phyloP scores from a whole-genome alignment of 2,797 vertebrate genomes.

The Craterocephalus amniculus region DNA sequence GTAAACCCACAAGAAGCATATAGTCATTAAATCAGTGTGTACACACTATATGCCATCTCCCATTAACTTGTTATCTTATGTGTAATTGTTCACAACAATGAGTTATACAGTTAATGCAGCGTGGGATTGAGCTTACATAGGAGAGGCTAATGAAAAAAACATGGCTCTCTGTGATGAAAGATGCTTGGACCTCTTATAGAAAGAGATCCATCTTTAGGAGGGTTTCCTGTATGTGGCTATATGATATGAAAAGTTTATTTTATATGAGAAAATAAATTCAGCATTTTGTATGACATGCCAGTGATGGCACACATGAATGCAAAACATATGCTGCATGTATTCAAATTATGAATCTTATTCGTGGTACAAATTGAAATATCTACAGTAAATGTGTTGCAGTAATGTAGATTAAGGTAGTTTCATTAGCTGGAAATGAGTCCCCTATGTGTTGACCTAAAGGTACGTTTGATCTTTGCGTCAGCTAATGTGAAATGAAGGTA shows the following conservation, averaged over 20 bases:
- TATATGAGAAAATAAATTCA: conserved; percentile 20
- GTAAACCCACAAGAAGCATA: conserved; percentile 34
- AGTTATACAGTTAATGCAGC: conserved; percentile 48
- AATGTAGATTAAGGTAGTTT: conserved; percentile 16
- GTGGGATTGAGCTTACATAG: conserved; percentile 37
- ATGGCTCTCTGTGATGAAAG: conserved; percentile 25
- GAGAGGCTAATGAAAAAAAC: conserved; percentile 9
- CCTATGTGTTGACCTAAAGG: conserved; percentile 26
- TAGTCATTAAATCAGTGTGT: conserved; percentile 49
- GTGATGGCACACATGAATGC: conserved; percentile 8
- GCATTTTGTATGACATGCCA: conserved; percentile 8
- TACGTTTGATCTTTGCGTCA: conserved; percentile 75
- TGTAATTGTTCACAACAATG: conserved; percentile 52
- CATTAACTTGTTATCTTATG: conserved; percentile 59
- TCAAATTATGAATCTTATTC: conserved; percentile 26
- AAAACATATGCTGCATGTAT: conserved; percentile 23
- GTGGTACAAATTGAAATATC: neutral
- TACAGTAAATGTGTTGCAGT: conserved; percentile 10
- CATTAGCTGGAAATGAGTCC: conserved; percentile 23
- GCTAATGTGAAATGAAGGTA: conserved; percentile 84
- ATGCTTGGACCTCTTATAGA: conserved; percentile 30
- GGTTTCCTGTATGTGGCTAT: neutral
- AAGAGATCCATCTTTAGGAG: conserved; percentile 23
- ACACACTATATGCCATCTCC: conserved; percentile 42
- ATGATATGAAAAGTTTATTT: conserved; percentile 17